Conservation (phyloP, 2,888 invertebrate genomes). For the Dorcus hopei region DNA sequence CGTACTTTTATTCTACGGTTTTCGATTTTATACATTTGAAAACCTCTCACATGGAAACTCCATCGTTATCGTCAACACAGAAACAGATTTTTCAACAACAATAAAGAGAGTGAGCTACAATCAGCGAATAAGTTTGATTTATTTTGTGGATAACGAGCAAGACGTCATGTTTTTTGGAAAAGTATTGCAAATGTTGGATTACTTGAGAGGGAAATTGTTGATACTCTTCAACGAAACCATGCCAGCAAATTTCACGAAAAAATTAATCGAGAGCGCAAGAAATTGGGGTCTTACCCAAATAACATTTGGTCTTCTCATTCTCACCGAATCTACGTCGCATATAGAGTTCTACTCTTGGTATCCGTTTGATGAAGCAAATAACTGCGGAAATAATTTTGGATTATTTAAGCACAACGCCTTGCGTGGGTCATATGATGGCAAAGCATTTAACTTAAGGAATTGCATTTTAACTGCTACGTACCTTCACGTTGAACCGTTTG, state of each 20-base stretch:
- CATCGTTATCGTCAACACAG: neutral
- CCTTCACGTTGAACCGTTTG: constrained; percentile 15
- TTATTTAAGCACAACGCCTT: neutral
- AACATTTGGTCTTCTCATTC: constrained; percentile 8
- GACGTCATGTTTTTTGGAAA: constrained; percentile 1
- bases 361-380: constrained; percentile 13
- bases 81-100: neutral
- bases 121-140: constrained; percentile 12
- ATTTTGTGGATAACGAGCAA: neutral
- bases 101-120: constrained; percentile 7
- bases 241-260: neutral
- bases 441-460: constrained; percentile 11
- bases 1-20: constrained; percentile 11
- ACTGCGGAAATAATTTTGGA: constrained; percentile 8
- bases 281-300: constrained; percentile 10
- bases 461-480: constrained; percentile 15
- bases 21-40: constrained; percentile 5
- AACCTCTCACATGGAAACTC: constrained; percentile 7
- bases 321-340: neutral
- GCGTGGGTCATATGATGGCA: neutral
- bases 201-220: constrained; percentile 13
- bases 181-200: constrained; percentile 1
- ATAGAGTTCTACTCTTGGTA: constrained; percentile 13
- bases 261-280: neutral
- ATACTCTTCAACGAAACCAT: neutral